Evolutionary conservation across 2,888 invertebrate genomes (phyloP).

Genomic region (Allygus modestus): DNA sequence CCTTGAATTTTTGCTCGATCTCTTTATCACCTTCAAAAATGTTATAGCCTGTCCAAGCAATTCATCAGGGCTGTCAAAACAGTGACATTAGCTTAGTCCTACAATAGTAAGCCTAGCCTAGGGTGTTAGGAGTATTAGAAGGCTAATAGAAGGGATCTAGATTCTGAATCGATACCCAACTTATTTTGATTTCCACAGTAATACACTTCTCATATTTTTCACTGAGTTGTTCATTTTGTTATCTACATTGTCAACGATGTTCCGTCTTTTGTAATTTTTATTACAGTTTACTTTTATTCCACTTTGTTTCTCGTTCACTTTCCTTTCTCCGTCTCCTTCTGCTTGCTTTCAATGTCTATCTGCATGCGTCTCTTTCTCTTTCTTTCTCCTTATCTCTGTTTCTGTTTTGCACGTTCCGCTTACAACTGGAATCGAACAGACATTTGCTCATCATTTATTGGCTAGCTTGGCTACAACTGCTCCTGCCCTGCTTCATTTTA

Average conservation of each 20-base stretch:
- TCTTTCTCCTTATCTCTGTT: not conserved
- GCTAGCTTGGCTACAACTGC: slow-evolving; percentile 56
- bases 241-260: slow-evolving; percentile 62
- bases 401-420: slow-evolving; percentile 21
- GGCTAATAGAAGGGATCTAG: slow-evolving; percentile 18
- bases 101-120: too few species aligned
- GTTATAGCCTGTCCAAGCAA: too few species aligned
- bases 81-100: too few species aligned
- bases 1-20: too few species aligned
- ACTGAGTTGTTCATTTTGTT: slow-evolving; percentile 51
- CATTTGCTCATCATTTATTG: slow-evolving; percentile 28
- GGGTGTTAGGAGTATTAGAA: too few species aligned
- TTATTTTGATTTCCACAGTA: slow-evolving; percentile 36
- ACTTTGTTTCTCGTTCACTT: slow-evolving; percentile 42
- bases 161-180: slow-evolving; percentile 53
- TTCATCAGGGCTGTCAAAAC: too few species aligned
- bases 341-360: slow-evolving; percentile 51
- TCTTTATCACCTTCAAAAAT: too few species aligned
- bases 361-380: slow-evolving; percentile 15
- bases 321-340: slow-evolving; percentile 69
- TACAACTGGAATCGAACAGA: slow-evolving; percentile 48
- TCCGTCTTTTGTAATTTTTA: slow-evolving; percentile 60
- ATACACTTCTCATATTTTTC: slow-evolving; percentile 40
- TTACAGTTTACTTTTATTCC: slow-evolving; percentile 41
- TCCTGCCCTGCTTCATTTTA: slow-evolving; percentile 56